Evolutionary conservation across 2,888 invertebrate genomes (phyloP), one percentile per base, ranked within the genome.

Genomic region (Mythimna vitellina): DNA sequence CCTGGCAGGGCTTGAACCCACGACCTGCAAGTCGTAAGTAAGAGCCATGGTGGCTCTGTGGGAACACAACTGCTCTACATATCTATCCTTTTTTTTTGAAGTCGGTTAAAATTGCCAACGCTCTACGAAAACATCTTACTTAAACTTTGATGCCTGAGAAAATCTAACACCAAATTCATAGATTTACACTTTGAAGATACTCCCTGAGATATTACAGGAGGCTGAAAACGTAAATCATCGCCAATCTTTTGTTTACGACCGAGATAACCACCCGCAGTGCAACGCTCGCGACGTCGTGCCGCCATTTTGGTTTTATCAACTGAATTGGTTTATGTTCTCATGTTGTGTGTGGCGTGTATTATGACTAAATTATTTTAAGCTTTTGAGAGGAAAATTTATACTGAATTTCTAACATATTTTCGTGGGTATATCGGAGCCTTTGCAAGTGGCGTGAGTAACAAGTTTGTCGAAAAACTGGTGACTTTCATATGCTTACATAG

Each of bases 191-290:
- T 68, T 17, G n/a, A 63, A 80, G 73, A 72, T 68, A 80, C 51
- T 74, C 42, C 32, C 63, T 70, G 38, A 71, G 72, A 82, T 82
- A 82, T 72, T 72, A 66, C 29, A 73, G 66, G 80, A 65, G 78
- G 81, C 74, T 79, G 65, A 73, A 56, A 73, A 70, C 78, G 83
- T 90, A 89, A 89, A 90, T 91, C 89, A 89, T 90, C 70, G 76
- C 73, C 88, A 88, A 90, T 89, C 89, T 87, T 88, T 90, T 89
- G 90, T 91, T 91, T 91, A 91, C 87, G 90, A 87, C 80, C 78
- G 58, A 87, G 89, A 90, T 90, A 89, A 86, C 80, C 70, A 51
- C 53, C 68, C 73, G 29, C 61, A 61, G 70, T 70, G 70, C 74
- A 73, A 38, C 65, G 57, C 73, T 63, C 62, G 62, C 57, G 80